Evolutionary conservation across 1,140 invertebrate species (phyloP), one percentile per base, ranked within the genome.

Genomic region (Zaprionus taronus): DNA sequence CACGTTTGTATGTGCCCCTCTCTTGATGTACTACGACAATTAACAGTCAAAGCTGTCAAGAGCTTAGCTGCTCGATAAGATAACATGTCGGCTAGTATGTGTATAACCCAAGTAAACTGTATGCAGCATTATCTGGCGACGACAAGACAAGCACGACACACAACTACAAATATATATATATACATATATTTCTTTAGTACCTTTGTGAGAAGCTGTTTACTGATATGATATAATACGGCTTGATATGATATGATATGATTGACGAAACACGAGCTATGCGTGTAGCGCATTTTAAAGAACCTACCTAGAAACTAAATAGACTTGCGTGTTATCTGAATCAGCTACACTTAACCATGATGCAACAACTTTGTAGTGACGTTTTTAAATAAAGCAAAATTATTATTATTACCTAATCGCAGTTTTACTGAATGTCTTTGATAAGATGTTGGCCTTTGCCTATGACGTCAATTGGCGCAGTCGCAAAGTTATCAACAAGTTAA

Each of bases 341-440:
- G 90, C 90, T 85, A 89, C 66, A 81, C 73, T 81, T 89, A 89
- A 90, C 70, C 81, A 81, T 85, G 76, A 85, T 85, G 84, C 74
- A 89, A 83, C 68, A 91, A 83, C 90, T 91, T 91, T 91, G 90
- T 91, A 91, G 90, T 91, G 90, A 85, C 90, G 90, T 92, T 92
- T 92, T 92, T 92, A 91, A 89, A 89, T 89, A 89, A 89, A 89
- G 81, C 79, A 89, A 81, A 90, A 77, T 65, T 73, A 86, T 89
- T 80, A 86, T 80, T 83, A 89, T 76, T 72, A 83, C 57, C 38
- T 28, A 71, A 75, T 38, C 41, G 26, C 20, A 38, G 49, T 64
- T 70, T 74, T 51, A 58, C 41, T 55, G 1, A 24, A 57, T 36
- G 4, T 58, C 1, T 14, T 70, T 55, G 44, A 72, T 81, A 74